These are phyloP conservation scores for Callospermophilus lateralis DNA, from an alignment of 2,113 vertebrate genomes.

Conservation along the genomic window DNA sequence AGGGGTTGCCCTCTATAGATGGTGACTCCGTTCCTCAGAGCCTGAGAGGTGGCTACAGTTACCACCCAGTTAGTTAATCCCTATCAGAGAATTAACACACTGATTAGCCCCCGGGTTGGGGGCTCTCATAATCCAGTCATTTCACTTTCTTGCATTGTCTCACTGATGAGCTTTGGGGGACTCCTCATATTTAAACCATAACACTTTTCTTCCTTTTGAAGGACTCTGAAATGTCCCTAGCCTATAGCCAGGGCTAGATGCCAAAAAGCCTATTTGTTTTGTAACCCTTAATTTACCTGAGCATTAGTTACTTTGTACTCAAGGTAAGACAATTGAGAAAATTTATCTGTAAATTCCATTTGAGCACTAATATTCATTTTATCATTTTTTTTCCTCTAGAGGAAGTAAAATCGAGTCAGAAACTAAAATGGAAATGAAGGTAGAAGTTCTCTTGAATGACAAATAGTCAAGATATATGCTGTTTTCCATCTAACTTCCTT, in stretches of 20 bases:
- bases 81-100: no score
- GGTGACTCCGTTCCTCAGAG: no score
- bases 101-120: no score
- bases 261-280: neutral
- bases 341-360: neutral
- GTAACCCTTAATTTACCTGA: neutral
- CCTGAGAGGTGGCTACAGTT: no score
- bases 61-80: no score
- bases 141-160: no score
- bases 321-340: neutral
- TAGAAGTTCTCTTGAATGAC: neutral
- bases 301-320: neutral
- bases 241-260: neutral
- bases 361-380: neutral
- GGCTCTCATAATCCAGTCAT: no score
- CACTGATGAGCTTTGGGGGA: no score
- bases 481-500: neutral
- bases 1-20: no score
- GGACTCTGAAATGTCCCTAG: neutral
- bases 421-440: constrained; percentile 8
- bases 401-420: neutral
- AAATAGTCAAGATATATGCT: neutral
- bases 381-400: neutral
- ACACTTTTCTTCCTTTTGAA: neutral
- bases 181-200: no score